Evolutionary conservation across 1,140 invertebrate species (phyloP), one percentile per base, ranked within the genome.

Genomic region (Anastrepha ludens): DNA sequence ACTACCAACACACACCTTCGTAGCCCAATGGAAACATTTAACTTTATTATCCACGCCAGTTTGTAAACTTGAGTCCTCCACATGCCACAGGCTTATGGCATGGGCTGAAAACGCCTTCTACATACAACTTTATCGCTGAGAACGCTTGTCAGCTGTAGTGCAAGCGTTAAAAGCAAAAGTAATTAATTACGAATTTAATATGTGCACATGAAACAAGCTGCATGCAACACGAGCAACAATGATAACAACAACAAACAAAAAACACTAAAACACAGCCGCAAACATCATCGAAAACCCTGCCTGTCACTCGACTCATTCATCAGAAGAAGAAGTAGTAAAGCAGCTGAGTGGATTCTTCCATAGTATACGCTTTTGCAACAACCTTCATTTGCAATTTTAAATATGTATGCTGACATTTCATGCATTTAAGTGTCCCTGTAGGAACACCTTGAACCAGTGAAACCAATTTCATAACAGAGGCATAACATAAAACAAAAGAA

Each of bases 121-220:
- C 60, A 17, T 55, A 50, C 70, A 81, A 78, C 17, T 50, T 20
- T 81, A 55, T 55, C 17, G n/a, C 20, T 81, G 47, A 81, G 74
- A 81, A 81, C 47, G 17, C 74, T 58, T 81, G 74, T 81, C 74
- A 81, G 74, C n/a, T 58, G 74, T 55, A 29, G 44, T 55, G 74
- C 74, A 47, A 81, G 47, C 15, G 47, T 81, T 81, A 81, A 81
- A 81, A 81, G 47, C 47, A 55, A 81, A 81, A 55, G 74, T 55
- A 81, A 81, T 81, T 81, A 81, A 81, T 81, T 81, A 81, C 74
- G 74, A 81, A 81, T 81, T 81, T 81, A 81, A 81, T 55, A 81
- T 81, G 47, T 47, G 70, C 39, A 74, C 70, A 81, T 20, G 55
- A 81, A 81, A 81, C 44, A 81, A 55, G 74, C 55, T 81, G 74